Conservation (phyloP, 2,113 vertebrate genomes). For the Thunnus maccoyii region DNA sequence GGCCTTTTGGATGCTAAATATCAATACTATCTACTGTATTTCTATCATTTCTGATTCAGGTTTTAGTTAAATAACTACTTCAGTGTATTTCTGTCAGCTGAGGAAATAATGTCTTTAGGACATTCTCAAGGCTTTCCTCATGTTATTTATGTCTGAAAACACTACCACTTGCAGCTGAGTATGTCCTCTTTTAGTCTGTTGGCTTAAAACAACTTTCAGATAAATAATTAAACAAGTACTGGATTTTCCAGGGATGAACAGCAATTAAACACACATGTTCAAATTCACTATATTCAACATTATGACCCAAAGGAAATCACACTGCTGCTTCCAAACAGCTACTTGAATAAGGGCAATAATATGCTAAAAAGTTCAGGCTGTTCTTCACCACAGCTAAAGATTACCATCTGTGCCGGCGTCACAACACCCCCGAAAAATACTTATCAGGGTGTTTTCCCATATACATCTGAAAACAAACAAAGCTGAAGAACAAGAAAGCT, state of each 20-base stretch:
- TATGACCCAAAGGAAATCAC: neutral
- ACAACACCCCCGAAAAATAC: neutral
- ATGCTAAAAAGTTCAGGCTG: neutral
- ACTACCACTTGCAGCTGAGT: neutral
- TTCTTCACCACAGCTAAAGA: conserved; percentile 24
- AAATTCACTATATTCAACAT: neutral
- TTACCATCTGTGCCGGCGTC: neutral
- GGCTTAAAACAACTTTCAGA: conserved; percentile 14
- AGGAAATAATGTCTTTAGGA: neutral
- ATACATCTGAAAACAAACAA: conserved; percentile 12
- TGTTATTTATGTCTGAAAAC: too few species aligned
- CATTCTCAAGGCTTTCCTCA: neutral
- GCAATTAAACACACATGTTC: neutral
- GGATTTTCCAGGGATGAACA: neutral
- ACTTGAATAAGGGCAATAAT: too few species aligned
- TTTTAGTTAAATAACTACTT: too few species aligned
- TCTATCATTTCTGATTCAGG: too few species aligned
- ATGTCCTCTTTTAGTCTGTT: neutral
- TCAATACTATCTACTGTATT: too few species aligned
- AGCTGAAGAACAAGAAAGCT: neutral
- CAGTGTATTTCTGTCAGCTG: too few species aligned
- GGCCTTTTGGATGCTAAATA: too few species aligned
- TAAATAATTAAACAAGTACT: neutral
- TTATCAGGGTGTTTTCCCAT: conserved; percentile 15
- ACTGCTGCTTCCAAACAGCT: neutral